These are phyloP conservation scores for Tenebrio molitor DNA, from an alignment of 1,140 invertebrate genomes.

Conservation along the genomic window DNA sequence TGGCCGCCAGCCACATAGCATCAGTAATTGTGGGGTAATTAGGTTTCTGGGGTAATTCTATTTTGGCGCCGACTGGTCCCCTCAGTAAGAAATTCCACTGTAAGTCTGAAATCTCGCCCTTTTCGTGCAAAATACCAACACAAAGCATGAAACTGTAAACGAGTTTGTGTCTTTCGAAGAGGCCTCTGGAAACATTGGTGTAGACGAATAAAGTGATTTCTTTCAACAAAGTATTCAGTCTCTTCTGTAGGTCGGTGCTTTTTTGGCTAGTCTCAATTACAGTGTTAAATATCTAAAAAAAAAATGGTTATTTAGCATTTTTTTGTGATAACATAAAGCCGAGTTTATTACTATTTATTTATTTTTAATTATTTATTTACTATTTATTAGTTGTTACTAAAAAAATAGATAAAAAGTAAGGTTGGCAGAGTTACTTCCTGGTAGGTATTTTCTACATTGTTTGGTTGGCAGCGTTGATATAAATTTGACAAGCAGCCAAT, in stretches of 20 bases:
- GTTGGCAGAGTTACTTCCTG: too few relatives aligned
- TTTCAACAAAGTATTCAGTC: conserved; percentile 77
- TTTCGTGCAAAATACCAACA: conserved; percentile 78
- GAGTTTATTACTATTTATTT: too few relatives aligned
- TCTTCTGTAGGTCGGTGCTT: conserved; percentile 72
- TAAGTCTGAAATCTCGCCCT: conserved; percentile 68
- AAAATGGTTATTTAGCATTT: not conserved
- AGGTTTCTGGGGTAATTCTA: conserved; percentile 66
- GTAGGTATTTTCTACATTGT: too few relatives aligned
- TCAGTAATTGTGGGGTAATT: conserved; percentile 70
- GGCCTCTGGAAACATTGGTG: conserved; percentile 86
- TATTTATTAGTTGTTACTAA: too few relatives aligned
- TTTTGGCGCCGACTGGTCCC: conserved; percentile 72
- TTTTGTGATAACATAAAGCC: too few relatives aligned
- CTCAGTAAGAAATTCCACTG: conserved; percentile 84
- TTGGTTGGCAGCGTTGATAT: too few relatives aligned
- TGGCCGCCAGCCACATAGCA: conserved; percentile 73
- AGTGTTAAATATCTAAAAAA: conserved; percentile 78
- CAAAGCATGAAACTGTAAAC: conserved; percentile 90
- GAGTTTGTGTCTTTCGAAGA: conserved; percentile 94
- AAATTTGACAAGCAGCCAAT: too few relatives aligned
- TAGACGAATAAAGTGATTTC: conserved; percentile 89
- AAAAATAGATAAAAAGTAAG: too few relatives aligned
- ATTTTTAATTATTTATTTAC: too few relatives aligned
- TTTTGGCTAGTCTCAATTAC: conserved; percentile 81